phyloP scores from a whole-genome alignment of 2,797 vertebrate species.

The Pseudochirops cupreus region DNA sequence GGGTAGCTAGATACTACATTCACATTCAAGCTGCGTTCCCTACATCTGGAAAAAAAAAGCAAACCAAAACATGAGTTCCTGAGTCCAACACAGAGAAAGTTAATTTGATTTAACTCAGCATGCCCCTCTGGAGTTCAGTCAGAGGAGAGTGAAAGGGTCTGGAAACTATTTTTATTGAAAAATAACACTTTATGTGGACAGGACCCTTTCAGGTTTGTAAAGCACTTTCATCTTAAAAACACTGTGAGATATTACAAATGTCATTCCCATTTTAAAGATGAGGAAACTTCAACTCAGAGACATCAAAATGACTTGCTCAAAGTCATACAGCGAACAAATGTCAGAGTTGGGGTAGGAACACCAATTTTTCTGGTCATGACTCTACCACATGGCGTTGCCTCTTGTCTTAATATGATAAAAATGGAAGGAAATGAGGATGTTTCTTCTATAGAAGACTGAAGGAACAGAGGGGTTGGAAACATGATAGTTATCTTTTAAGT shows the following conservation, averaged over 20 bases:
- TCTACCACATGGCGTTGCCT: neutral
- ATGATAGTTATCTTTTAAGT: neutral
- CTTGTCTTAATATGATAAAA: neutral
- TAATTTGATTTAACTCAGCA: neutral
- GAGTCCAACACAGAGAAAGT: neutral
- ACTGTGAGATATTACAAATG: neutral
- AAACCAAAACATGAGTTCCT: neutral
- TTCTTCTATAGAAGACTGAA: neutral
- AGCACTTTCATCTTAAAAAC: neutral
- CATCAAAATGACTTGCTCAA: neutral
- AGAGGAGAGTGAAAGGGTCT: constrained; percentile 17
- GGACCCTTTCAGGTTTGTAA: neutral
- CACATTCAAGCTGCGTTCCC: neutral
- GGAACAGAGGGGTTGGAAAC: neutral
- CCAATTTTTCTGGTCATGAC: neutral
- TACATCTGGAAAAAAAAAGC: neutral
- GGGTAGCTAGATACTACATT: neutral
- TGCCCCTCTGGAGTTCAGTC: neutral
- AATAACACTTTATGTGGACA: neutral
- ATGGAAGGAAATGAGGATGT: neutral
- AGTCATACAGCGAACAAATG: neutral
- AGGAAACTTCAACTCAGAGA: neutral
- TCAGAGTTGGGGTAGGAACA: neutral
- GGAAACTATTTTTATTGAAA: neutral
- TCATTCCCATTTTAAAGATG: neutral